Conservation (phyloP, 2,797 vertebrate species). For the Coreius guichenoti region DNA sequence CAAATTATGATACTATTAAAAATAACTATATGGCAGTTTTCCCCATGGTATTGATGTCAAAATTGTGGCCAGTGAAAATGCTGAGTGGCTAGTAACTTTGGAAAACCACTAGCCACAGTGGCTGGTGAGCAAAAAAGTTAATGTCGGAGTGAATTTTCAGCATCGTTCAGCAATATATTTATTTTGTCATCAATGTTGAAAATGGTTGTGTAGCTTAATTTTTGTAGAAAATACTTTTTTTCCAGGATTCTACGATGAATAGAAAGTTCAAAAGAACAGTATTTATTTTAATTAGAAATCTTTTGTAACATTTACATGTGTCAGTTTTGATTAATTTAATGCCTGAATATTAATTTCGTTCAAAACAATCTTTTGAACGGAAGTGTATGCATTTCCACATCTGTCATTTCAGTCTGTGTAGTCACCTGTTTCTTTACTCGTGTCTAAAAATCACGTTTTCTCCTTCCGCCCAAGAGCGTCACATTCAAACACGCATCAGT, state of each 20-base stretch:
- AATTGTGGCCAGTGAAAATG: too few relatives aligned
- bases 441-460: conserved; percentile 27
- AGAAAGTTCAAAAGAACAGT: neutral
- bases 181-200: neutral
- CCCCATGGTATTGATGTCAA: too few relatives aligned
- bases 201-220: too few relatives aligned
- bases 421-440: neutral
- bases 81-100: too few relatives aligned
- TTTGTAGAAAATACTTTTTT: neutral
- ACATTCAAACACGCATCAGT: conserved; percentile 24
- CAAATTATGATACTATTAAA: too few relatives aligned
- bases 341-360: too few relatives aligned
- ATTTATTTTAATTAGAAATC: neutral
- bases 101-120: too few relatives aligned
- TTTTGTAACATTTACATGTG: neutral
- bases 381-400: neutral
- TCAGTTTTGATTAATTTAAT: neutral
- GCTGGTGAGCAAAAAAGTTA: too few relatives aligned
- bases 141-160: too few relatives aligned
- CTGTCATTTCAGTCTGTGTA: neutral
- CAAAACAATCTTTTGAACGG: too few relatives aligned
- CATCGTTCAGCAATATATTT: neutral
- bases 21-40: too few relatives aligned
- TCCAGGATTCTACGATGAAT: neutral
- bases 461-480: neutral